These are phyloP conservation scores for Hydropotes inermis DNA, from an alignment of 2,113 vertebrate genomes.

Conservation along the genomic window DNA sequence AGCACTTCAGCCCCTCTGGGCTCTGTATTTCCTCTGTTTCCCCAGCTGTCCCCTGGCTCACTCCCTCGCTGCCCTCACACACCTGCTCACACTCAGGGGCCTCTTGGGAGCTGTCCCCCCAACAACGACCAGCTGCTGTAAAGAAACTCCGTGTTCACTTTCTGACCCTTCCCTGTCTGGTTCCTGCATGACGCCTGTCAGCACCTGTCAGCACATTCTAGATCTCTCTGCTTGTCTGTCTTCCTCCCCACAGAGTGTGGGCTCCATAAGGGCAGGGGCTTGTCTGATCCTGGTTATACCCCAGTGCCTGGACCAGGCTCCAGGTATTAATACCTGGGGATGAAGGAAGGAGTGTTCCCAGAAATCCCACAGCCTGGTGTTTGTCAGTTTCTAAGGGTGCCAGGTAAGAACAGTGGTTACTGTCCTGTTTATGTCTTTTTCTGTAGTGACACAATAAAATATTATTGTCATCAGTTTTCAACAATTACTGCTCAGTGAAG, in stretches of 20 bases:
- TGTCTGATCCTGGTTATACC: not conserved
- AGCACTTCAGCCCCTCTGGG: not conserved
- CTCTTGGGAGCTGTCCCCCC: not conserved
- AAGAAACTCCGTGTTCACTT: too few relatives aligned
- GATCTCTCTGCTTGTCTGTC: not conserved
- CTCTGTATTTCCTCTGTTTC: too few relatives aligned
- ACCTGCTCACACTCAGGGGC: not conserved
- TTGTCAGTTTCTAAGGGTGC: not conserved
- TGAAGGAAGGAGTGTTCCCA: fast-evolving
- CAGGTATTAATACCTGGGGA: not conserved
- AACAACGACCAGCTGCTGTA: fast-evolving
- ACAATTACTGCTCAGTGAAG: too few relatives aligned
- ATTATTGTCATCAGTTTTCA: too few relatives aligned
- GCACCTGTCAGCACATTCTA: not conserved
- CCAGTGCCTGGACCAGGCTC: not conserved
- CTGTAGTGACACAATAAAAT: not conserved
- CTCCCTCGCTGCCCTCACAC: too few relatives aligned
- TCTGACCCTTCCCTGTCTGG: not conserved
- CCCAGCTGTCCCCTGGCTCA: too few relatives aligned
- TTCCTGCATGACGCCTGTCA: not conserved
- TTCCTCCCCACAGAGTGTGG: fast-evolving
- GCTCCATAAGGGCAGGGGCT: fast-evolving
- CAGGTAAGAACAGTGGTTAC: fast-evolving
- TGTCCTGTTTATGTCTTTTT: too few relatives aligned
- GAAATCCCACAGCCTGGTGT: not conserved